Percentiles rank a stretch among this genome's conserved stretches.
Evolutionary conservation across 2,797 vertebrate genomes (phyloP).

Genomic region (Coranthus polyacanthus): DNA sequence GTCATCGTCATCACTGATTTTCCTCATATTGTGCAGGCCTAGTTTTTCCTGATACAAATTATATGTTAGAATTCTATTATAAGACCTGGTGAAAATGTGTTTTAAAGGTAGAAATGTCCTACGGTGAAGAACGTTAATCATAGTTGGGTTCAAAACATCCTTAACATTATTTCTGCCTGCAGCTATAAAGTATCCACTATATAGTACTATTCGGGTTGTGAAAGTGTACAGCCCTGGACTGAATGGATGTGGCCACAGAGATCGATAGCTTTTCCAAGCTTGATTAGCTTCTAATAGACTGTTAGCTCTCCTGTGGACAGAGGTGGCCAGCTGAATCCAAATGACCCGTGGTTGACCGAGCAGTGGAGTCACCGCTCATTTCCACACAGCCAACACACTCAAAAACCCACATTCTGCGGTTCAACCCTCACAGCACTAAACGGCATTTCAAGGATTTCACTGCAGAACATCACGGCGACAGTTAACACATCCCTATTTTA

Average conservation of each 20-base stretch:
- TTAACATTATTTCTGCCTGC: not conserved
- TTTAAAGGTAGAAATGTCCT: not conserved
- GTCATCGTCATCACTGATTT: too few species aligned
- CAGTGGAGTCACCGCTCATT: not conserved
- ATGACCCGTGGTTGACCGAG: conserved; percentile 32
- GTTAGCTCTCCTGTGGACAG: conserved; percentile 52
- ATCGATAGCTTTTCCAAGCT: conserved; percentile 71
- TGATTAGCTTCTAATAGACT: conserved; percentile 78
- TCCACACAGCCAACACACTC: conserved; percentile 1
- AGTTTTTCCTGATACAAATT: too few species aligned
- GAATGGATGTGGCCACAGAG: conserved; percentile 13
- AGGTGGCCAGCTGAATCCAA: conserved; percentile 62
- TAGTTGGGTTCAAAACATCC: not conserved
- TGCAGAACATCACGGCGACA: conserved; percentile 28
- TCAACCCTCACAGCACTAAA: not conserved
- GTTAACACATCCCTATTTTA: conserved; percentile 26
- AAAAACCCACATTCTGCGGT: not conserved
- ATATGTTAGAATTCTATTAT: too few species aligned
- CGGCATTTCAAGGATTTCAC: conserved; percentile 20
- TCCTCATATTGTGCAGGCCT: too few species aligned
- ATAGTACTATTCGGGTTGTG: conserved; percentile 2
- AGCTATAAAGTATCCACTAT: conserved; percentile 2
- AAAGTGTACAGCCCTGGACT: conserved; percentile 20
- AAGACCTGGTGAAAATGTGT: too few species aligned
- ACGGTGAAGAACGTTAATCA: not conserved